Base-by-base conservation (phyloP, 2,888 invertebrate genomes). In the Odontomyia ornata region DNA sequence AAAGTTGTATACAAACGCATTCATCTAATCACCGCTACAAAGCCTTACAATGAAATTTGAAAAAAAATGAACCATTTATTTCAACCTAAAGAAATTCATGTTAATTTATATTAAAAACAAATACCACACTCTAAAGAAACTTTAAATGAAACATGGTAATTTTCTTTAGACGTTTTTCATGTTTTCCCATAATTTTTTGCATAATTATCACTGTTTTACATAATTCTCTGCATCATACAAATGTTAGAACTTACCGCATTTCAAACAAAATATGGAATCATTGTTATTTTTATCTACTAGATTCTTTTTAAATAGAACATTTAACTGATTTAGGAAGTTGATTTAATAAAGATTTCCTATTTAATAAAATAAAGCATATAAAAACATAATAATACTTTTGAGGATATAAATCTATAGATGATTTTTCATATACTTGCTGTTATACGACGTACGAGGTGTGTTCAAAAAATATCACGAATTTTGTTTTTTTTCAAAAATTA, bases 121-220 rank as follows among this genome's bases (percentile, higher is more conserved):
- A 56, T n/a, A 56, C n/a, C 18, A 56, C 21, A 64, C 30, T 30
- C 64, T 28, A 64, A 64, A 64, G 64, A 64, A 64, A 27, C 30
- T 27, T 28, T 64, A 5, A 60, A 7, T 15, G 60, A 15, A 28
- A 15, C 23, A 30, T 64, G 30, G 27, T 64, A 13, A 64, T 64
- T 15, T 27, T 27, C n/a, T 23, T 23, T 1, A n/a, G n/a, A 18
- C 18, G 4, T 23, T 60, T 60, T 13, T 5, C 1, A 60, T 60
- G 21, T 13, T 4, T 60, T 60, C 4, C 25, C 23, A 23, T 4
- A 3, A n/a, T 52, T 3, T 23, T 60, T 60, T 25, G 57, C 4
- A 60, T 25, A 7, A 5, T 11, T 13, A 1, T 60, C 18, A 60
- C 4, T 4, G 3, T 60, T 23, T 60, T 60, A 25, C 23, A 3